Base-by-base conservation (phyloP, 2,888 invertebrate genomes). In the Tortricodes alternella region DNA sequence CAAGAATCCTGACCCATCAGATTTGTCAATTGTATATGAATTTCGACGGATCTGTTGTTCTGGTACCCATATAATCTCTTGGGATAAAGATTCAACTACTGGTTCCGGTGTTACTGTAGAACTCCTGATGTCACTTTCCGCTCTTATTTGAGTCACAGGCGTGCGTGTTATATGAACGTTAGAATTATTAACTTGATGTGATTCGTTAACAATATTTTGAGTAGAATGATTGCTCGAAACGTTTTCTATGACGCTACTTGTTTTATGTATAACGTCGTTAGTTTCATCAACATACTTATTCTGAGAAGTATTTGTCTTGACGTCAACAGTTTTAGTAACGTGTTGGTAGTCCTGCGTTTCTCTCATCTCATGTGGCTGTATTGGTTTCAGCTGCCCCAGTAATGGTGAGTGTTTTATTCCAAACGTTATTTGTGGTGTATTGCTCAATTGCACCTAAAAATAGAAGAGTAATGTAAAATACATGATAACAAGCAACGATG, bases 401-500 rank as follows among this genome's bases (percentile, higher is more conserved):
- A 94, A 94, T 13, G 93, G 95, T n/a, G 96, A 97, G 83, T 97
- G 97, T 80, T 95, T 95, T 70, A 97, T 97, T 64, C 97, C 97
- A 73, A 97, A 97, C 61, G 95, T 95, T 70, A 90, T 90, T 63
- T 89, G 87, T 18, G 87, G 89, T 11, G 85, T 81, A 66, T 71
- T 85, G 55, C 63, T 83, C 3, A 80, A 56, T 63, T 84, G 85
- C 66, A 86, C 86, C 90, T 90, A 70, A 39, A 80, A 78, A 23
- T 13, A 48, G 24, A 60, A 32, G 35, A 48, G 13, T n/a, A 29
- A 19, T 15, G 32, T 35, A 18, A 8, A 41, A 53, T 46, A 27
- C n/a, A n/a, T n/a, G n/a, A n/a, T n/a, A n/a, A n/a, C n/a, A n/a
- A n/a, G n/a, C n/a, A n/a, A n/a, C n/a, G n/a, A n/a, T n/a, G n/a